Evolutionary conservation across 2,113 vertebrate species (phyloP).

Genomic region (Notothenia rossii): DNA sequence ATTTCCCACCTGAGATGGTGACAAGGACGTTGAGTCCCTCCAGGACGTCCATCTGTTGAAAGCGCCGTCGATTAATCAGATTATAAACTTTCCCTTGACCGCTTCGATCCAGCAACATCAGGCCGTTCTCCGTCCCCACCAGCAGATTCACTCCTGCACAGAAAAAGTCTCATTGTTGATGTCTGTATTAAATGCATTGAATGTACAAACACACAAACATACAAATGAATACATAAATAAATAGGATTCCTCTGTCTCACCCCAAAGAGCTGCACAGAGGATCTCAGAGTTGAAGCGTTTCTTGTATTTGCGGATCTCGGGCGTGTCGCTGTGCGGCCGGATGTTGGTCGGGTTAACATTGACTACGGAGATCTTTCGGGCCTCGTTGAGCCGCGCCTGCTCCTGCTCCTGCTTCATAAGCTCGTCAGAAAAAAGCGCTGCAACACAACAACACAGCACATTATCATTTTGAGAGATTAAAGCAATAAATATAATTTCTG

Average conservation of each 20-base stretch:
- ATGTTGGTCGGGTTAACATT: slow-evolving; percentile 99
- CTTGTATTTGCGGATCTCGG: slow-evolving; percentile 99
- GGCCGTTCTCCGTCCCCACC: slow-evolving; percentile 97
- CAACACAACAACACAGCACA: background rate
- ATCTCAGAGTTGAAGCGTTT: slow-evolving; percentile 99
- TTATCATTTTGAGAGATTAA: background rate
- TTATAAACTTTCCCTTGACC: slow-evolving; percentile 99
- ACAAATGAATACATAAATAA: too few species aligned
- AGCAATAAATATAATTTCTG: background rate
- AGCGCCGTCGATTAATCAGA: slow-evolving; percentile 95
- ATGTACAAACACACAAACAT: too few species aligned
- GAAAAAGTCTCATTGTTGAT: background rate
- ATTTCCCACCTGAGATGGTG: slow-evolving; percentile 93
- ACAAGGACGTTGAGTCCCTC: slow-evolving; percentile 98
- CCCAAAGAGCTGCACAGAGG: slow-evolving; percentile 97
- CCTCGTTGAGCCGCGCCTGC: slow-evolving; percentile 97
- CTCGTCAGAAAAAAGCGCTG: slow-evolving; percentile 93
- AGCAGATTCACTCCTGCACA: slow-evolving; percentile 94
- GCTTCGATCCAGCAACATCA: slow-evolving; percentile 97
- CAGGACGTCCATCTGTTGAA: slow-evolving; percentile 99
- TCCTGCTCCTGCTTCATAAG: slow-evolving; percentile 95
- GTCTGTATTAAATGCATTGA: too few species aligned
- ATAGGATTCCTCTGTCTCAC: slow-evolving; percentile 77
- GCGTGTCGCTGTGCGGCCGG: slow-evolving; percentile 97
- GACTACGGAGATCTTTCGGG: slow-evolving; percentile 97